A percentile compares a stretch with the other conserved stretches of the same genome.
Conservation (phyloP, 2,888 invertebrate species). For the Orthosia cruda region DNA sequence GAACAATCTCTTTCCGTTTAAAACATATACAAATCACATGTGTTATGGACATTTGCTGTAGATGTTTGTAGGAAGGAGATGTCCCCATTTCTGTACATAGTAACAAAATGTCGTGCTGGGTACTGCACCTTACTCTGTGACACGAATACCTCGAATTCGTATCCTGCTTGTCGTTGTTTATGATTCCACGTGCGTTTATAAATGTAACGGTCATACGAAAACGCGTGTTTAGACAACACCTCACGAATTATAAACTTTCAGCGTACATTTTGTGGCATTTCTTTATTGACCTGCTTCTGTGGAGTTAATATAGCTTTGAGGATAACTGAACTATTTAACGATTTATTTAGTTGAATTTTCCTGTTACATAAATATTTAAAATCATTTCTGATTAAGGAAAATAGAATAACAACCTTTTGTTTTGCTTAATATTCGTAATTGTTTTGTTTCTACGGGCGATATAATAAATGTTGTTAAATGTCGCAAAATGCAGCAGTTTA, state of each 20-base stretch:
- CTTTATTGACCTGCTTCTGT: constrained; percentile 47
- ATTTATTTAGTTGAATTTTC: constrained; percentile 5
- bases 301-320: background rate
- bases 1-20: constrained; percentile 88
- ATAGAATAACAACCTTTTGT: background rate
- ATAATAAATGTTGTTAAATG: background rate
- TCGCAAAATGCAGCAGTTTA: background rate
- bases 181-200: constrained; percentile 79
- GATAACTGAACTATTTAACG: constrained; percentile 1
- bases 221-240: constrained; percentile 75
- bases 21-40: constrained; percentile 60
- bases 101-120: constrained; percentile 67
- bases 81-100: constrained; percentile 23
- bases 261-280: constrained; percentile 52
- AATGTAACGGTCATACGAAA: constrained; percentile 83
- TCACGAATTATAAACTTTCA: constrained; percentile 67
- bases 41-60: constrained; percentile 22
- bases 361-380: constrained; percentile 15
- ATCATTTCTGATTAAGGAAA: constrained; percentile 36
- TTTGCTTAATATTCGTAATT: background rate
- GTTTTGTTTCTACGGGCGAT: too few species aligned
- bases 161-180: constrained; percentile 83
- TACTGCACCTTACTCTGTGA: constrained; percentile 78
- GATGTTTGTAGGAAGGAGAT: constrained; percentile 23
- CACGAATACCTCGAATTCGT: constrained; percentile 80